These are phyloP conservation scores for Drymodes brunneopygia DNA, from an alignment of 2,113 vertebrate species.

Conservation along the genomic window DNA sequence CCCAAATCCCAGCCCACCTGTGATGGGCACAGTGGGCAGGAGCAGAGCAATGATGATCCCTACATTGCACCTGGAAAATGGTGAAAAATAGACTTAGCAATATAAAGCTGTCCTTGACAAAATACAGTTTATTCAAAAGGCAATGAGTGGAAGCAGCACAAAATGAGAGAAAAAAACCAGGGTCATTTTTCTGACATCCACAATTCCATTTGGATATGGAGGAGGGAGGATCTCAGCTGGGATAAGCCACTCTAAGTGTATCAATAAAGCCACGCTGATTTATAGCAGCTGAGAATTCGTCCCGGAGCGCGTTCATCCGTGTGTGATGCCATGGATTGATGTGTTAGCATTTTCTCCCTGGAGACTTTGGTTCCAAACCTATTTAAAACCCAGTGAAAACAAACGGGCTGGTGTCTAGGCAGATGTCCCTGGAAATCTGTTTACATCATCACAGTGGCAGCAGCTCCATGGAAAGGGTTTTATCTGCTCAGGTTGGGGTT, in stretches of 20 bases:
- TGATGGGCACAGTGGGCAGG: accelerated
- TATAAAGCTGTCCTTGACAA: not conserved
- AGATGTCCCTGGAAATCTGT: slow-evolving; percentile 29
- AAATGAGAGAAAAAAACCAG: not conserved
- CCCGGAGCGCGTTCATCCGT: not conserved
- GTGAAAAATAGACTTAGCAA: not conserved
- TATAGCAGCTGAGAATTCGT: slow-evolving; percentile 34
- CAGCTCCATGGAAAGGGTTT: not conserved
- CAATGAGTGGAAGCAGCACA: not conserved
- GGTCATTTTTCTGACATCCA: not conserved
- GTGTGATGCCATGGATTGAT: not conserved
- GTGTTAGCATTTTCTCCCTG: slow-evolving; percentile 1
- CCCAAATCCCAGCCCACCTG: not conserved
- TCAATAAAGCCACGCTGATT: not conserved
- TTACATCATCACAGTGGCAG: not conserved
- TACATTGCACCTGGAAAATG: not conserved
- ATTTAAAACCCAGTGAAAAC: slow-evolving; percentile 35
- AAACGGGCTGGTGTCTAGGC: slow-evolving; percentile 19
- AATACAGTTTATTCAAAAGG: not conserved
- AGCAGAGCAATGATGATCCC: not conserved
- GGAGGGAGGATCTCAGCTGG: slow-evolving; percentile 29
- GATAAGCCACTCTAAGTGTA: not conserved
- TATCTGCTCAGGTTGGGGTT: not conserved
- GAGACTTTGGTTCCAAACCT: slow-evolving; percentile 42
- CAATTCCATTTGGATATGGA: not conserved